A percentile compares a stretch with the other conserved stretches of the same genome.
Conservation (phyloP, 2,888 invertebrate species). For the Platypus cylindrus region DNA sequence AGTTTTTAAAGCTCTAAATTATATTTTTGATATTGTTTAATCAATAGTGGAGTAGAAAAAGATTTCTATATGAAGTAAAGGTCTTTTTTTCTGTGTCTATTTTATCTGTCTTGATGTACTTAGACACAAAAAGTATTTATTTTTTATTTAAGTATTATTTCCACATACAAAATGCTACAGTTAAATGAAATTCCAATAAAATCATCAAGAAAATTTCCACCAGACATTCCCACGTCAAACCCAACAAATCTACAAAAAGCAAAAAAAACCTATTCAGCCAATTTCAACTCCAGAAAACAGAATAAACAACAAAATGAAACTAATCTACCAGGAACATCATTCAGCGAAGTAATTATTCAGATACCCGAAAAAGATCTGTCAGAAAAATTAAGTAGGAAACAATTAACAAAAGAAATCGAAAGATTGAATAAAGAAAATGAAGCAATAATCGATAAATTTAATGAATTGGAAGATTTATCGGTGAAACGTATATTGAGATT, state of each 20-base stretch:
- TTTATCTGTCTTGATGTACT: too few relatives aligned
- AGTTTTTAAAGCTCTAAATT: too few relatives aligned
- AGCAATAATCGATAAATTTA: constrained; percentile 39
- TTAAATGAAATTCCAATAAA: constrained; percentile 21
- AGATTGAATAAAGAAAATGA: constrained; percentile 42
- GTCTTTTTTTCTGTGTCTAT: too few relatives aligned
- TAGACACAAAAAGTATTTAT: too few relatives aligned
- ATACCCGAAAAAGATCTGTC: constrained; percentile 18
- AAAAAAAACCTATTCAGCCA: constrained; percentile 25
- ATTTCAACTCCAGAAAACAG: constrained; percentile 24
- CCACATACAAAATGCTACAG: too few relatives aligned
- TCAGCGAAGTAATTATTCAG: constrained; percentile 21
- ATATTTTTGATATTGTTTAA: too few relatives aligned
- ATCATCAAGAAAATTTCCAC: constrained; percentile 23
- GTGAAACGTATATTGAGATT: constrained; percentile 49
- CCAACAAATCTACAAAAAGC: constrained; percentile 9
- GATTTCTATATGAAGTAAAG: too few relatives aligned
- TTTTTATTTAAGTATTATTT: too few relatives aligned
- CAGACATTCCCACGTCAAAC: constrained; percentile 19
- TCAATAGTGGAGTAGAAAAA: too few relatives aligned
- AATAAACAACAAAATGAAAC: constrained; percentile 11
- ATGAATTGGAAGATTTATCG: constrained; percentile 36
- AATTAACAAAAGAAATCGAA: constrained; percentile 39
- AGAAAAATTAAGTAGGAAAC: constrained; percentile 21
- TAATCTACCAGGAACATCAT: constrained; percentile 10